These are phyloP conservation scores for Triplophysa dalaica DNA, from an alignment of 2,113 vertebrate genomes.

Conservation along the genomic window DNA sequence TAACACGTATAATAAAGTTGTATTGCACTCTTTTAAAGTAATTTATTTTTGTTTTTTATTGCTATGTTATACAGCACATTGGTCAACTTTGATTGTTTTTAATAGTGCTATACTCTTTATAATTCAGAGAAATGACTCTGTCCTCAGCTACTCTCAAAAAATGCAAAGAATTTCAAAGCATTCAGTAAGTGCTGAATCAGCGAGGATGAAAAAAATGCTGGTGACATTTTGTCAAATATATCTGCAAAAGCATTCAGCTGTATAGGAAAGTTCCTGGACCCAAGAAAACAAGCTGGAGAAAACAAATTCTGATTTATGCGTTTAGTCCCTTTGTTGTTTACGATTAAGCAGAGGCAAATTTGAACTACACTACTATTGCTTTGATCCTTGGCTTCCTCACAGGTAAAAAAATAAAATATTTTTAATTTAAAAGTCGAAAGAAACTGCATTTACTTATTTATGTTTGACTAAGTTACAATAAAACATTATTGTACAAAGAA, in stretches of 20 bases:
- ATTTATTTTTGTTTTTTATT: too few species aligned
- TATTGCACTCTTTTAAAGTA: too few species aligned
- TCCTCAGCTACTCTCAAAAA: background rate
- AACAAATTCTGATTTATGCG: background rate
- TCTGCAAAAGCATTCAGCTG: conserved; percentile 16
- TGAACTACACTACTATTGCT: conserved; percentile 1
- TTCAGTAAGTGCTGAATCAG: background rate
- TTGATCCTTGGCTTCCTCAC: conserved; percentile 3
- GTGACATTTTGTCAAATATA: conserved; percentile 13
- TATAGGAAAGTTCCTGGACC: background rate
- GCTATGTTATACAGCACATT: too few species aligned
- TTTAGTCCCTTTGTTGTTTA: conserved; percentile 20
- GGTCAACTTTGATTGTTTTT: too few species aligned
- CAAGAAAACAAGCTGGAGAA: background rate
- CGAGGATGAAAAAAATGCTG: background rate
- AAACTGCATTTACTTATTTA: background rate
- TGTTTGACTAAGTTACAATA: background rate
- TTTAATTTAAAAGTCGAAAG: background rate
- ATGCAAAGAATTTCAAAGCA: background rate
- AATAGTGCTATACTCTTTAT: background rate
- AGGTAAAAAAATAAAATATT: conserved; percentile 5
- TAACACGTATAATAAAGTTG: too few species aligned
- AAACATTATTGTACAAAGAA: background rate
- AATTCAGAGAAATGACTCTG: conserved; percentile 3
- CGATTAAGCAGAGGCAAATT: background rate